phyloP scores from a whole-genome alignment of 2,888 invertebrate species.

The Drosophila sordidula region DNA sequence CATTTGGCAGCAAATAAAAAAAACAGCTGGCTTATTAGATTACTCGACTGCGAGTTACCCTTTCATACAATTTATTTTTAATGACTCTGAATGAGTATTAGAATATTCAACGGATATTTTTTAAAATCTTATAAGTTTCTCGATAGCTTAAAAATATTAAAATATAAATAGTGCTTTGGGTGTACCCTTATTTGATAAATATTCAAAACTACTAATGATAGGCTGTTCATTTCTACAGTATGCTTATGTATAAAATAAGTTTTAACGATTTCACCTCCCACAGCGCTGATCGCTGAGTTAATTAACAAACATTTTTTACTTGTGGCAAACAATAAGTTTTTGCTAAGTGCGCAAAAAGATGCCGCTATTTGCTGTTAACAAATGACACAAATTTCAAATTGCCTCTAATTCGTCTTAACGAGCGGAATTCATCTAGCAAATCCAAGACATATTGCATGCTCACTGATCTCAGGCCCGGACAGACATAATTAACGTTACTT shows the following conservation, averaged over 20 bases:
- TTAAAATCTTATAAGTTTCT: no score
- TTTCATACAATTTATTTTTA: neutral
- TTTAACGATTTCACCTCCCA: neutral
- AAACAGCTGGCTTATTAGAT: neutral
- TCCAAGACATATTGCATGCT: slow-evolving; percentile 31
- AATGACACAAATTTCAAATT: slow-evolving; percentile 23
- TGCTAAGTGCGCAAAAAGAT: slow-evolving; percentile 14
- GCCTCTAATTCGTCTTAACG: slow-evolving; percentile 30
- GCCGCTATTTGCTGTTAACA: slow-evolving; percentile 11
- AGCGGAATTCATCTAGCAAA: slow-evolving; percentile 12
- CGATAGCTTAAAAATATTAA: no score
- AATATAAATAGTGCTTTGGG: no score
- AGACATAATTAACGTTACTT: slow-evolving; percentile 5
- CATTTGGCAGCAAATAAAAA: neutral
- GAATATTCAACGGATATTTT: no score
- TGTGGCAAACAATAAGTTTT: neutral
- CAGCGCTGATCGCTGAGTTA: neutral
- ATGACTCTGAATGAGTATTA: no score
- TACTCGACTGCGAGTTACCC: neutral
- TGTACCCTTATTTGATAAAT: neutral
- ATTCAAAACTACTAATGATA: neutral
- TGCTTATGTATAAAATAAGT: neutral
- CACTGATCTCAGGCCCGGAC: slow-evolving; percentile 14
- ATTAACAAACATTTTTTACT: slow-evolving; percentile 8
- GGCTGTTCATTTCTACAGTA: neutral